A percentile compares a stretch with the other conserved stretches of the same genome.
Evolutionary conservation across 1,140 invertebrate species (phyloP).

Genomic region (Drosophila littoralis): DNA sequence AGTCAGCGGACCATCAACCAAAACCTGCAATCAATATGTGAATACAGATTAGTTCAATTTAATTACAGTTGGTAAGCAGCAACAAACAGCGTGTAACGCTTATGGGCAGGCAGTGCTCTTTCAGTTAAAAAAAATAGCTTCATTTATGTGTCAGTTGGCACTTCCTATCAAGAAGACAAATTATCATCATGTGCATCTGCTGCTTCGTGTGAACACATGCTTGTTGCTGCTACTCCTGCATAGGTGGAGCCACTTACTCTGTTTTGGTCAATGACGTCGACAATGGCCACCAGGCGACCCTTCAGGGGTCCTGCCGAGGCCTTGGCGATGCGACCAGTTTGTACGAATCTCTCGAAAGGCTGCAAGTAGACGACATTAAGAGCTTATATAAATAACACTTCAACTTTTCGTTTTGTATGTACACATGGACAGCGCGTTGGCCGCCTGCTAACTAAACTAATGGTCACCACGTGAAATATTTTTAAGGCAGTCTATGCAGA

Average conservation of each 20-base stretch:
- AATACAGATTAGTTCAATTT: constrained; percentile 13
- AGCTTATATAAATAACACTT: constrained; percentile 38
- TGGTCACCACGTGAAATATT: constrained; percentile 71
- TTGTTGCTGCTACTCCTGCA: constrained; percentile 10
- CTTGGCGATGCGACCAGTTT: constrained; percentile 98
- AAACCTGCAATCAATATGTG: constrained; percentile 87
- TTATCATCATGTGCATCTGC: constrained; percentile 78
- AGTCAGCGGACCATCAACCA: constrained; percentile 96
- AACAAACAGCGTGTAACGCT: constrained; percentile 23
- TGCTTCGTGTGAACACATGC: constrained; percentile 1
- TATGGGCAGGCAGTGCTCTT: constrained; percentile 45
- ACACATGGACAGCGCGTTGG: constrained; percentile 43
- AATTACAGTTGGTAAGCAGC: background rate
- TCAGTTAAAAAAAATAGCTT: constrained; percentile 82
- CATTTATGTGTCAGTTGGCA: constrained; percentile 88
- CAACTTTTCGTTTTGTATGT: constrained; percentile 1
- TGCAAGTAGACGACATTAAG: constrained; percentile 84
- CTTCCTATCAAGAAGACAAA: constrained; percentile 87
- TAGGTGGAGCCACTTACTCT: constrained; percentile 88
- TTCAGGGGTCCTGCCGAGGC: constrained; percentile 94
- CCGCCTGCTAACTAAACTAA: constrained; percentile 28
- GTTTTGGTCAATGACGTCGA: constrained; percentile 99
- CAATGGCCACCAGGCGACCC: constrained; percentile 96
- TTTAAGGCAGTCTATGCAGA: constrained; percentile 11
- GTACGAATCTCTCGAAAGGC: constrained; percentile 97